Evolutionary conservation across 2,797 vertebrate genomes (phyloP), one percentile per base, ranked within the genome.

Genomic region (Oryzias sinensis): DNA sequence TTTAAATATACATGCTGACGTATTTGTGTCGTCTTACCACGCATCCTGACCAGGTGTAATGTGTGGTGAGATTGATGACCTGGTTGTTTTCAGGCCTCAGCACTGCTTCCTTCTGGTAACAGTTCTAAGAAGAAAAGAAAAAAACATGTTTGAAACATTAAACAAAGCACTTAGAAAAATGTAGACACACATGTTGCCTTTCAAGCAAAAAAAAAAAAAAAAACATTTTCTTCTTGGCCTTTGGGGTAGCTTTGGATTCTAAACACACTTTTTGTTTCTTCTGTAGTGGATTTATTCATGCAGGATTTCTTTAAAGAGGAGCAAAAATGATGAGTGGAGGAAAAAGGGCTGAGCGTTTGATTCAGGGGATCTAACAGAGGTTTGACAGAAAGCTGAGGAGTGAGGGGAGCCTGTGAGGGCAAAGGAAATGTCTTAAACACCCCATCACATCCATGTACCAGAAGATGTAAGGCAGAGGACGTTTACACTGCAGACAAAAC

Each of bases 61-160:
- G 93, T 0, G 95, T 97, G 60, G 94, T 96, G 44, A 97, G 93
- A 84, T 97, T 97, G 86, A 97, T 97, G 80, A 97, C 95, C 77
- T 97, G 95, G 88, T 97, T 97, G 81, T 97, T 97, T 77, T 96
- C 95, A 0, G 95, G 95, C 40, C 94, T 91, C 69, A 96, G 92
- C 56, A 96, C 95, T 0, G 93, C 93, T 83, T 97, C 95, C 80
- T 95, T 97, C 82, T 94, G 92, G 82, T 95, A 91, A 81, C 95
- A 97, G 82, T 94, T 93, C 95, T 97, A 80, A 37, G 2, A 48
- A n/a, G 49, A 40, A 60, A 41, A 56, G 2, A 17, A 22, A 17
- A 52, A 16, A 49, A 50, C 14, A 52, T 16, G 60, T 56, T 59
- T 11, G 40, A 58, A 59, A 52, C 29, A n/a, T 37, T 33, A 0